A percentile compares a stretch with the other conserved stretches of the same genome.
Conservation (phyloP, 2,888 invertebrate species). For the Caenorhabditis parvicauda region DNA sequence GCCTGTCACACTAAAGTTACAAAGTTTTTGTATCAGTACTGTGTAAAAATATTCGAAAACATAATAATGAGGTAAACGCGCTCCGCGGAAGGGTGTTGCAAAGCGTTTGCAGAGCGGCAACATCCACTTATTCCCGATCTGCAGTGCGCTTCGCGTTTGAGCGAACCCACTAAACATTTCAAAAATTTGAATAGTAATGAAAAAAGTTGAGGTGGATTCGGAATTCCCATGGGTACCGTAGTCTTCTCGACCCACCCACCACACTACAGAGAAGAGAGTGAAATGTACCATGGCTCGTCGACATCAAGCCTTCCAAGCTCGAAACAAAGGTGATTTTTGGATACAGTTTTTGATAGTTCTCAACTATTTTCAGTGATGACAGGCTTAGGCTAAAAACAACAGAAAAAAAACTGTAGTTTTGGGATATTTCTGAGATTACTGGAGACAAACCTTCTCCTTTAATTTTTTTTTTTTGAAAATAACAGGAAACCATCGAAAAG, state of each 20-base stretch:
- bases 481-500: too few relatives aligned
- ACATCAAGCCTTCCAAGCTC: slow-evolving; percentile 48
- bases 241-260: slow-evolving; percentile 62
- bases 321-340: slow-evolving; percentile 28
- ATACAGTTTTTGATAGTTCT: not conserved
- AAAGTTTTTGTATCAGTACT: too few relatives aligned
- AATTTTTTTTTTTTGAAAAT: too few relatives aligned
- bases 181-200: not conserved
- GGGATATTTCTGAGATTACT: not conserved
- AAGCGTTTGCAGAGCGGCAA: too few relatives aligned
- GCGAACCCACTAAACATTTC: too few relatives aligned
- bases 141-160: too few relatives aligned
- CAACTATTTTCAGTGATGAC: not conserved
- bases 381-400: not conserved
- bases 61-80: too few relatives aligned
- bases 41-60: too few relatives aligned
- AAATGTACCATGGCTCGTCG: slow-evolving; percentile 47
- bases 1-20: too few relatives aligned
- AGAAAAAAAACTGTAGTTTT: not conserved
- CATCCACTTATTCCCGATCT: too few relatives aligned
- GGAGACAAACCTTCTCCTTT: not conserved
- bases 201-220: slow-evolving; percentile 62
- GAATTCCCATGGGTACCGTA: slow-evolving; percentile 58
- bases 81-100: too few relatives aligned
- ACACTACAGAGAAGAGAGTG: slow-evolving; percentile 50